These are phyloP conservation scores for Drosophila carrolli DNA, from an alignment of 1,140 invertebrate genomes.

Conservation along the genomic window DNA sequence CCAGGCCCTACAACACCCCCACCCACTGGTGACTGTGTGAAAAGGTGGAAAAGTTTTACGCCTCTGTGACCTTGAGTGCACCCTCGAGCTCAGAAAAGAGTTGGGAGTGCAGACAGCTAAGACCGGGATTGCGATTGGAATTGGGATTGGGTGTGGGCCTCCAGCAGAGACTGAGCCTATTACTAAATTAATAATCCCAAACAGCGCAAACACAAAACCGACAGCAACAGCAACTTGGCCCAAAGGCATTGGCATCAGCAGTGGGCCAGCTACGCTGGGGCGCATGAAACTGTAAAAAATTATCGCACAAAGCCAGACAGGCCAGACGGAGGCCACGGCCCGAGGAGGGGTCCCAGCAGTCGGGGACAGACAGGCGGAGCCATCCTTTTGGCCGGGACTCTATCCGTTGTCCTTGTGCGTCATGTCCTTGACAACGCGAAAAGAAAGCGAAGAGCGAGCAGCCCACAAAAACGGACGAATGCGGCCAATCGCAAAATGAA, in stretches of 20 bases:
- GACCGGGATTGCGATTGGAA: conserved; percentile 17
- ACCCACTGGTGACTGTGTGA: conserved; percentile 23
- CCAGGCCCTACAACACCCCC: not conserved
- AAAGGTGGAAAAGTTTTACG: conserved; percentile 61
- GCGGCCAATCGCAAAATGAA: conserved; percentile 19
- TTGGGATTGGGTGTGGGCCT: not conserved
- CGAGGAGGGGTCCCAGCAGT: conserved; percentile 2
- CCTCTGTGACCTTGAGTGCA: conserved; percentile 75
- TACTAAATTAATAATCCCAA: conserved; percentile 76
- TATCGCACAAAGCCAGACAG: conserved; percentile 48
- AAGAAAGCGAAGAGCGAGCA: conserved; percentile 16
- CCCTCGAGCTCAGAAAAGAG: conserved; percentile 52
- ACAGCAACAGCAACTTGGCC: conserved; percentile 29
- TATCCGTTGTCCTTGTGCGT: conserved; percentile 19
- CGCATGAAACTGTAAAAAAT: conserved; percentile 61
- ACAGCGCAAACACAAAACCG: conserved; percentile 41
- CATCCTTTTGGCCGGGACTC: conserved; percentile 37
- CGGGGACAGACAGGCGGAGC: conserved; percentile 6
- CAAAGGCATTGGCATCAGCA: conserved; percentile 21
- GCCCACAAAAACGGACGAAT: conserved; percentile 15
- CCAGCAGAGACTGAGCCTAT: conserved; percentile 54
- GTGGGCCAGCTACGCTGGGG: conserved; percentile 30
- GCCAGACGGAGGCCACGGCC: conserved; percentile 9
- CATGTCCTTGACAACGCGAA: conserved; percentile 44
- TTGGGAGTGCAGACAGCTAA: conserved; percentile 20